Base-by-base conservation (phyloP, 2,113 vertebrate species). In the Periophthalmodon schlosseri region DNA sequence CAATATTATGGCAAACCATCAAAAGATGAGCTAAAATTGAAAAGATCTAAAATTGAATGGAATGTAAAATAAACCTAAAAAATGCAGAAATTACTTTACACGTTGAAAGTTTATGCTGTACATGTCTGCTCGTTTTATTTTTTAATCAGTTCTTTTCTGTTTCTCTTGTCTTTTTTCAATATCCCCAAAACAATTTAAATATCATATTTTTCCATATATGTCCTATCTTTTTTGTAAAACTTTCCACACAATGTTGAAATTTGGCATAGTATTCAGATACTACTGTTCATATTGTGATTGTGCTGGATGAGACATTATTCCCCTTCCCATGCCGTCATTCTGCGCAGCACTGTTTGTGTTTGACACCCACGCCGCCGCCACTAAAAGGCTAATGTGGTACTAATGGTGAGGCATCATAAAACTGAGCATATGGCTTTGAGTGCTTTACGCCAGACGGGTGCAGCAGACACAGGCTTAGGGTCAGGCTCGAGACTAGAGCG, bases 381-480 rank as follows among this genome's bases (percentile, higher is more conserved):
- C 76, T 79, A 81, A 24, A 44, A 72, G 72, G 76, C 78, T 84
- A 82, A 84, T 84, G 79, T 75, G 73, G 47, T 72, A 68, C 72
- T 86, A 80, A 85, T 83, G 81, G 71, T 74, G 69, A 83, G 74
- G 74, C 73, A 23, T 88, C 78, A 79, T 85, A 74, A 86, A 88
- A 85, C 39, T 68, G 33, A 84, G 77, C 78, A 82, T 86, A 86
- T 88, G 87, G 80, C 84, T 87, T 52, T 84, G 80, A 89, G 87
- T 85, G 84, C 84, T 75, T 47, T 11, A 71, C 72, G 50, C 65
- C 83, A 81, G 82, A 74, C 75, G 56, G 80, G 52, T 68, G 78
- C 75, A 85, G 77, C 75, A 85, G 77, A 82, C 65, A 24, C 73
- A 68, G 81, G 72, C 79, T 75, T 70, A 77, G 66, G 74, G 77